Evolutionary conservation across 2,888 invertebrate species (phyloP), one percentile per base, ranked within the genome.

Genomic region (Seira ritae): DNA sequence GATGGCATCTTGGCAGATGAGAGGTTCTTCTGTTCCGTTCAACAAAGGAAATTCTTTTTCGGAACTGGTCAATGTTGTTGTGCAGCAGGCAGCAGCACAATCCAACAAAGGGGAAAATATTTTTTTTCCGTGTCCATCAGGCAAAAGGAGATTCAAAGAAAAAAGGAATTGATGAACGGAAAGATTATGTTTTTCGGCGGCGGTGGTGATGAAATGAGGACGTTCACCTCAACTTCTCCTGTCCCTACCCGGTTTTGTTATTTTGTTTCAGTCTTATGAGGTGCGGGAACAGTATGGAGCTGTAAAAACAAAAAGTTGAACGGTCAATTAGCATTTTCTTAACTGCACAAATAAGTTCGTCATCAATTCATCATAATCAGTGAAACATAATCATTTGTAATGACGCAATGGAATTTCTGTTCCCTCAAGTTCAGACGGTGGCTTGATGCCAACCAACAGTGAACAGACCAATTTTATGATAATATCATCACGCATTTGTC

Each of bases 1-100:
- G 88, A 88, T 67, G 88, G 88, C 88, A 88, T 88, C 72, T 85
- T 84, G 75, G 67, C 46, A 62, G 75, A 62, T n/a, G 60, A 60
- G 17, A n/a, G 17, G 12, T 60, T 60, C n/a, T 71, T 62, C n/a
- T n/a, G n/a, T n/a, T n/a, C n/a, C n/a, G n/a, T n/a, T n/a, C n/a
- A n/a, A n/a, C n/a, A n/a, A n/a, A n/a, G n/a, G n/a, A n/a, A n/a
- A n/a, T n/a, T n/a, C 65, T 62, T 70, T 73, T 60, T 8, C 17
- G 67, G 42, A 71, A 37, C 24, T 72, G 24, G 42, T 62, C 62
- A 22, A 12, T 62, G 71, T 31, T 22, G 62, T 66, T 37, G 10
- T 20, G 1, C 20, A 23, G 42, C 12, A 66, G 75, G 42, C 31
- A 19, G 22, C 19, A 15, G 67, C 67, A 67, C 23, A 67, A 67